A percentile compares a stretch with the other conserved stretches of the same genome.
Conservation (phyloP, 1,140 invertebrate genomes). For the Macrotrachela quadricornifera region DNA sequence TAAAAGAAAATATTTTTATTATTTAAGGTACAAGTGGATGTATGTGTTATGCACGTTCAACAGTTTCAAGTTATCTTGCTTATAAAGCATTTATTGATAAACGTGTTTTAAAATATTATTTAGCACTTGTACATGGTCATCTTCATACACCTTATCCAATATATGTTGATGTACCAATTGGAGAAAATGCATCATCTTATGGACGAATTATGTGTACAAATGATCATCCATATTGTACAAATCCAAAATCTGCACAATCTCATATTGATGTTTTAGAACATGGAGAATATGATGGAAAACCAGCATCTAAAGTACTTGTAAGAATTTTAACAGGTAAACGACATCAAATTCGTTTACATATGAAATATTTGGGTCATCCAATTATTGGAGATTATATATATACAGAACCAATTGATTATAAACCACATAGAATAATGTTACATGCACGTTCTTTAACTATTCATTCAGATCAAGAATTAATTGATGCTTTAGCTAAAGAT, state of each 20-base stretch:
- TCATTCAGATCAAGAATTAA: neutral
- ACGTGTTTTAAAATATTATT: slow-evolving; percentile 2
- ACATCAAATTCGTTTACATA: too few species aligned
- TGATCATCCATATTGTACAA: neutral
- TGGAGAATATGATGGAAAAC: neutral
- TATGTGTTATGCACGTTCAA: slow-evolving; percentile 2
- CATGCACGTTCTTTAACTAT: slow-evolving; percentile 1
- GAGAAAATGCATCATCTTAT: neutral
- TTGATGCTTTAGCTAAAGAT: slow-evolving; percentile 3
- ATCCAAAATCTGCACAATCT: neutral
- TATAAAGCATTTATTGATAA: neutral
- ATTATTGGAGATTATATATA: neutral
- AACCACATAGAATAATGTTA: slow-evolving; percentile 6
- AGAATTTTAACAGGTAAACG: too few species aligned
- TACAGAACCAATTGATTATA: neutral
- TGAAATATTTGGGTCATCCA: neutral
- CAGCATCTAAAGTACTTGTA: neutral
- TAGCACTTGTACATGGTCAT: slow-evolving; percentile 4
- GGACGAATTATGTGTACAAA: neutral
- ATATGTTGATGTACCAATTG: too few species aligned
- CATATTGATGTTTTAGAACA: neutral
- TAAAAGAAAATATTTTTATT: too few species aligned
- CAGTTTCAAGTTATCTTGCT: neutral
- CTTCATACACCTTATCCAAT: neutral
- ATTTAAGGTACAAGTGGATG: slow-evolving; percentile 5